Conservation (phyloP, 2,888 invertebrate genomes). For the Sisyra nigra region DNA sequence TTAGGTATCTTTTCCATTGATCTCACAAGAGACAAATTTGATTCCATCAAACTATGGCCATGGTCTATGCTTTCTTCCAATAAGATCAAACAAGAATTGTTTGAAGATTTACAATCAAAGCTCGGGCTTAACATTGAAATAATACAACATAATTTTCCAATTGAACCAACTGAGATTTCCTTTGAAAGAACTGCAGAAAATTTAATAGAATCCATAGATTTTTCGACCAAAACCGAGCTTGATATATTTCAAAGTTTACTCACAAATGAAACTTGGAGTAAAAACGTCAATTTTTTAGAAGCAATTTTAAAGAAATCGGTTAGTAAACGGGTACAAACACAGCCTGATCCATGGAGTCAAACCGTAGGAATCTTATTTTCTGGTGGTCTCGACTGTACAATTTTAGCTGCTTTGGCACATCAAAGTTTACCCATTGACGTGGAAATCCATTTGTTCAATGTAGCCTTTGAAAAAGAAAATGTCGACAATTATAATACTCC, state of each 20-base stretch:
- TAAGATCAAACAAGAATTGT: slow-evolving; percentile 20
- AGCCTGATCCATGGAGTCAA: slow-evolving; percentile 42
- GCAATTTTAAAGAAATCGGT: slow-evolving; percentile 40
- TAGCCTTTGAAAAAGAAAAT: slow-evolving; percentile 59
- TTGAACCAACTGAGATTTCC: background rate
- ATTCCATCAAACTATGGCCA: slow-evolving; percentile 25
- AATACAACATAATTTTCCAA: slow-evolving; percentile 2
- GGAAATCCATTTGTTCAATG: slow-evolving; percentile 82
- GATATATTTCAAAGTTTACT: background rate
- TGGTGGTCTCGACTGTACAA: slow-evolving; percentile 91
- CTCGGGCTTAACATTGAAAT: slow-evolving; percentile 19
- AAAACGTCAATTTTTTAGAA: slow-evolving; percentile 31
- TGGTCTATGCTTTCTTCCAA: slow-evolving; percentile 21
- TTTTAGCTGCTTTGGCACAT: slow-evolving; percentile 67
- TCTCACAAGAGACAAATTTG: slow-evolving; percentile 23
- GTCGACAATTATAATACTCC: slow-evolving; percentile 48
- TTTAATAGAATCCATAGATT: background rate
- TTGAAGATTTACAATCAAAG: slow-evolving; percentile 22
- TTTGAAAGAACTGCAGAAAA: too few relatives aligned
- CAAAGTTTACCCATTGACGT: slow-evolving; percentile 44
- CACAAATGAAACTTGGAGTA: slow-evolving; percentile 14
- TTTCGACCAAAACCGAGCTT: background rate
- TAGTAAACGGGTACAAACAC: slow-evolving; percentile 37
- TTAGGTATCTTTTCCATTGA: slow-evolving; percentile 32
- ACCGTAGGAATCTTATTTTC: slow-evolving; percentile 79